Evolutionary conservation across 2,888 invertebrate genomes (phyloP).

Genomic region (Deilephila elpenor): DNA sequence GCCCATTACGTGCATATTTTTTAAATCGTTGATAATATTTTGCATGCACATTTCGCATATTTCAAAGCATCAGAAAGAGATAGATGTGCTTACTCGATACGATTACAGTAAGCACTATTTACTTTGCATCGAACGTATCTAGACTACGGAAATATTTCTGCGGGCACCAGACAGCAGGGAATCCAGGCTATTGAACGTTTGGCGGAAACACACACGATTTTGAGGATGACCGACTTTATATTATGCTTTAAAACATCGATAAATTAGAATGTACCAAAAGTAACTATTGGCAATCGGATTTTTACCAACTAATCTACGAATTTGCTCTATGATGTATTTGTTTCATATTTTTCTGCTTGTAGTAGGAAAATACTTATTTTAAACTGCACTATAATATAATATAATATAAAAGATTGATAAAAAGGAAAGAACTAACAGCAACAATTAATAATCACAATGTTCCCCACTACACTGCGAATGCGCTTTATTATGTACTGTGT

Average conservation of each 20-base stretch:
- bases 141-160: constrained; percentile 48
- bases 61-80: neutral
- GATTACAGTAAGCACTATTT: constrained; percentile 29
- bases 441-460: too few relatives aligned
- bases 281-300: too few relatives aligned
- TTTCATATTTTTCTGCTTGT: too few relatives aligned
- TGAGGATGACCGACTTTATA: constrained; percentile 5
- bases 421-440: too few relatives aligned
- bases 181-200: constrained; percentile 42
- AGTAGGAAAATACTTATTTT: too few relatives aligned
- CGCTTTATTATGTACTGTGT: neutral
- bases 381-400: too few relatives aligned
- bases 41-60: neutral
- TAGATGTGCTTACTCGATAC: neutral
- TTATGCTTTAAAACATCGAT: neutral
- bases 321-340: too few relatives aligned
- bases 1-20: neutral
- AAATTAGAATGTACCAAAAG: too few relatives aligned
- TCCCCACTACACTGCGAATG: neutral
- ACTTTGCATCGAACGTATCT: constrained; percentile 49
- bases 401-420: too few relatives aligned
- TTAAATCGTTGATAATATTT: neutral
- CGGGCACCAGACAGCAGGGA: constrained; percentile 45
- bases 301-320: too few relatives aligned
- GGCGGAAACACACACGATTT: neutral